These are phyloP conservation scores for Atta cephalotes DNA, from an alignment of 1,140 invertebrate species.

Conservation along the genomic window DNA sequence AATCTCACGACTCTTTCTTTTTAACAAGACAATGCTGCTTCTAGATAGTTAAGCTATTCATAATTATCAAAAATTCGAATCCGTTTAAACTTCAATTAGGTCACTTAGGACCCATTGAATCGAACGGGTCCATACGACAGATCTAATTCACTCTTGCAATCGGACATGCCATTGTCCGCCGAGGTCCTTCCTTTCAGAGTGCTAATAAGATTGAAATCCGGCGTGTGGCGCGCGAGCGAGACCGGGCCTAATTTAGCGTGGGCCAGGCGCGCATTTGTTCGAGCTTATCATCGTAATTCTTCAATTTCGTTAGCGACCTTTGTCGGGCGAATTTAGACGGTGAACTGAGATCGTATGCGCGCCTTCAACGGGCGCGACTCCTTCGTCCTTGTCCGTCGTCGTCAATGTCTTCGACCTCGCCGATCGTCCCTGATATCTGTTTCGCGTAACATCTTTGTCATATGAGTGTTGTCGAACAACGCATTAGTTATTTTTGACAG, in stretches of 20 bases:
- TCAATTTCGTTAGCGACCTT: constrained; percentile 38
- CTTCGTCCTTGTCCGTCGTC: constrained; percentile 7
- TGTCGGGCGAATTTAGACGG: constrained; percentile 59
- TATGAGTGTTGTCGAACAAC: not conserved
- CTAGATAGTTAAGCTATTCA: no score
- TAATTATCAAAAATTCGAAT: not conserved
- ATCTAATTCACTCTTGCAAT: constrained; percentile 43
- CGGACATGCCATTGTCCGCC: constrained; percentile 36
- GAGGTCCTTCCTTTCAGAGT: constrained; percentile 52
- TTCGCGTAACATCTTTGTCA: constrained; percentile 21
- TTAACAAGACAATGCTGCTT: no score
- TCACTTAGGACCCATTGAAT: constrained; percentile 53
- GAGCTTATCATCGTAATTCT: constrained; percentile 62
- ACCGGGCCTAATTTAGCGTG: constrained; percentile 50
- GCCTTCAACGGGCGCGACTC: not conserved
- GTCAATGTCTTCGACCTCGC: constrained; percentile 26
- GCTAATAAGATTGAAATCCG: constrained; percentile 63
- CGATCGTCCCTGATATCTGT: constrained; percentile 49
- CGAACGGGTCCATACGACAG: not conserved
- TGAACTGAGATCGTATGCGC: not conserved
- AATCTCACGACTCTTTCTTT: no score
- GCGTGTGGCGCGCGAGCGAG: not conserved
- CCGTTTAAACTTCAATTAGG: constrained; percentile 34
- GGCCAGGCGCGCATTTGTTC: constrained; percentile 58
- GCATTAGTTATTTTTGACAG: not conserved